A percentile compares a stretch with the other conserved stretches of the same genome.
phyloP scores from a whole-genome alignment of 2,888 invertebrate genomes.

The Myopa testacea region DNA sequence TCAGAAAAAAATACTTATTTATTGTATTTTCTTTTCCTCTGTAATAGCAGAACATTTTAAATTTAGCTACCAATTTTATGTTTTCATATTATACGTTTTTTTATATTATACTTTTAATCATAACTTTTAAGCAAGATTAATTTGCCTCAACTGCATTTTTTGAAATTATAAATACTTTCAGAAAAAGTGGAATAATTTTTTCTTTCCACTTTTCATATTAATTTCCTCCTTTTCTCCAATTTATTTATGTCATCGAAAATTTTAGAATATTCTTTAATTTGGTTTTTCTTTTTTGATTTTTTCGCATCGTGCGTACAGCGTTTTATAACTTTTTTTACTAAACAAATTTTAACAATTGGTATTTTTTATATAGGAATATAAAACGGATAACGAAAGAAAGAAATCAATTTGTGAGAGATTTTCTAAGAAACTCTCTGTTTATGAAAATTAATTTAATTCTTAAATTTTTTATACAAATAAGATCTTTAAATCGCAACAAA shows the following conservation, averaged over 20 bases:
- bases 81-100: too few relatives aligned
- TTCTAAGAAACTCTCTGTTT: too few relatives aligned
- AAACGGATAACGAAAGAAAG: constrained; percentile 38
- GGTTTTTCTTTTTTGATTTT: constrained; percentile 38
- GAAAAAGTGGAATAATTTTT: background rate
- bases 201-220: background rate
- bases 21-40: too few relatives aligned
- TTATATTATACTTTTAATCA: too few relatives aligned
- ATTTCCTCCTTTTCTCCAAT: background rate
- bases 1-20: constrained; percentile 47
- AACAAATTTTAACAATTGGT: constrained; percentile 40
- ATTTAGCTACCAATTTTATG: too few relatives aligned
- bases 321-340: constrained; percentile 19
- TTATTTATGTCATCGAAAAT: constrained; percentile 35
- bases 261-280: constrained; percentile 38
- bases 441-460: constrained; percentile 32
- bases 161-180: constrained; percentile 50
- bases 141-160: constrained; percentile 53
- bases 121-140: too few relatives aligned
- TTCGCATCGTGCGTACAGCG: constrained; percentile 44
- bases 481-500: background rate
- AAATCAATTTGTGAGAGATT: too few relatives aligned
- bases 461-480: constrained; percentile 35
- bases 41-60: too few relatives aligned
- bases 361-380: constrained; percentile 22